Evolutionary conservation across 2,113 vertebrate species (phyloP), one percentile per base, ranked within the genome.

Genomic region (Aix galericulata): DNA sequence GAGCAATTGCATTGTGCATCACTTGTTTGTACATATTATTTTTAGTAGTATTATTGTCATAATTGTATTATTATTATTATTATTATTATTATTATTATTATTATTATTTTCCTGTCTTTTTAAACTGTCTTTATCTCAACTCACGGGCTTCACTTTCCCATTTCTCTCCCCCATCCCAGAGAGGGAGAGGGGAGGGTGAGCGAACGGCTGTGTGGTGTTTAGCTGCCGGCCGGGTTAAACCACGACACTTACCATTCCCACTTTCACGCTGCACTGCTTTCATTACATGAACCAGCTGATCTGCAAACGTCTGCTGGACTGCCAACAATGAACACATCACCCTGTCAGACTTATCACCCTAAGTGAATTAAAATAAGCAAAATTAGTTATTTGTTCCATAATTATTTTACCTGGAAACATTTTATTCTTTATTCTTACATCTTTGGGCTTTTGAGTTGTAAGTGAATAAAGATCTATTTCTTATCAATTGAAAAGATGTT

Each of bases 191-290:
- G 36, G 36, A 36, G 36, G 36, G 36, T 36, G 36, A 36, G 36
- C 36, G 36, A 36, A 36, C 36, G 36, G 36, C 36, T 36, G 36
- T 36, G 36, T 36, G 36, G 36, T 36, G 36, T 36, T 36, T 36
- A 36, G 36, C 36, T 36, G 8, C 36, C 36, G 8, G 36, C 36
- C 36, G 8, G 36, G 36, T 36, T 36, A 36, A 36, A 36, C 8
- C 36, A 36, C 36, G 8, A 8, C 36, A 36, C 36, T 99, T 99
- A 66, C 99, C 99, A 92, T 99, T 99, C 9, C 99, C 99, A 29
- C 99, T 99, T 97, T 99, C 99, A 83, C 99, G 98, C 89, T 99
- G 99, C 74, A 99, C 99, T 4, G 99, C 99, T 82, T 99, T 99
- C 99, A 99, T 99, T 80, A 99, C 98, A 89, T 99, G 99, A 93